Percentiles rank a stretch among this genome's conserved stretches.
These are phyloP conservation scores for Sanderia malayensis DNA, from an alignment of 30 jellyfish, hydroid and myxozoan species.

Conservation along the genomic window DNA sequence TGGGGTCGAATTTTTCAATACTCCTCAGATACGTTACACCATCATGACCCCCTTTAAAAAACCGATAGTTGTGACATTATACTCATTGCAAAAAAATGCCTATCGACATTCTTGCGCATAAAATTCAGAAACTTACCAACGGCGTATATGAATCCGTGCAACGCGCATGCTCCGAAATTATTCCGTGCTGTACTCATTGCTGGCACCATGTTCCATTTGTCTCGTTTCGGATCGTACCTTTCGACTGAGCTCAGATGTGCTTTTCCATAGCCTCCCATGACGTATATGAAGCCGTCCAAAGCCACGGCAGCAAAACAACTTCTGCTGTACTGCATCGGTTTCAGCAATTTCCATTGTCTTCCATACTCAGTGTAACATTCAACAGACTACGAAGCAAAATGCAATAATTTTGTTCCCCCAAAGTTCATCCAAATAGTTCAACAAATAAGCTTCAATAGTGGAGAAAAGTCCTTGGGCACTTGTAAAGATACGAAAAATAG, in stretches of 20 bases:
- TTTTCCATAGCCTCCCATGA: conserved; percentile 79
- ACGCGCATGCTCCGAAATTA: conserved; percentile 90
- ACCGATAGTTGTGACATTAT: too few species aligned
- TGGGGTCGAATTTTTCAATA: conserved; percentile 88
- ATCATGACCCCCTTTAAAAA: conserved; percentile 95
- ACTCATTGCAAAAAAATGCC: too few species aligned
- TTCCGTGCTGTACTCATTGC: conserved; percentile 95
- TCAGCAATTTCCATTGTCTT: conserved; percentile 51
- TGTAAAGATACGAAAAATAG: too few species aligned
- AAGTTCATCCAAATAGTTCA: too few species aligned
- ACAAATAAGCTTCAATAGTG: too few species aligned
- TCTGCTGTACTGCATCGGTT: conserved; percentile 81
- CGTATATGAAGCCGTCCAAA: conserved; percentile 80
- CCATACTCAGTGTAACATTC: conserved; percentile 76
- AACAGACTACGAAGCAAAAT: conserved; percentile 62
- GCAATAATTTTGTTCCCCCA: background rate
- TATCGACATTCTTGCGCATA: too few species aligned
- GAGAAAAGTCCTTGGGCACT: too few species aligned
- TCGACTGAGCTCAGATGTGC: conserved; percentile 87
- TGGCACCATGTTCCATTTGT: conserved; percentile 88
- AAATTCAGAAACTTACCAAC: conserved; percentile 69
- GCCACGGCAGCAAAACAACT: conserved; percentile 93
- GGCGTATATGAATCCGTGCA: conserved; percentile 89
- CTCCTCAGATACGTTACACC: conserved; percentile 86
- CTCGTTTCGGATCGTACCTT: conserved; percentile 72